phyloP scores from a whole-genome alignment of 30 jellyfish, hydroid and myxozoan genomes.

The Aurelia aurita complex sp. Pacific region DNA sequence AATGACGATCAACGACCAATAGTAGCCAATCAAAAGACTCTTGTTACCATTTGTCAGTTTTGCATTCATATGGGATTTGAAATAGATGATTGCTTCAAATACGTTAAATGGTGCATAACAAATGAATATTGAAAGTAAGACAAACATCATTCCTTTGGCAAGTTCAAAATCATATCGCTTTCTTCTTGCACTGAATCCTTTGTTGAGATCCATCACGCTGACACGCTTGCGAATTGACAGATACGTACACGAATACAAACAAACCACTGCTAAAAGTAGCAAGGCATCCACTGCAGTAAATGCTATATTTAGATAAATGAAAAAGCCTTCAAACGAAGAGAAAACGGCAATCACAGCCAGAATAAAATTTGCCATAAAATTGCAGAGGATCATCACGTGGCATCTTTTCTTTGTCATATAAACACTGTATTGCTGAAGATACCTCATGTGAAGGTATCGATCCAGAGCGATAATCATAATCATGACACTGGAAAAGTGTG shows the following conservation, averaged over 20 bases:
- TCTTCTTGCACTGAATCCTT: not conserved
- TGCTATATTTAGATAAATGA: not conserved
- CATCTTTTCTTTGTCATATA: constrained; percentile 11
- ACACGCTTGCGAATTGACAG: constrained; percentile 9
- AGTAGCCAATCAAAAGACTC: not conserved
- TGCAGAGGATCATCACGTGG: not conserved
- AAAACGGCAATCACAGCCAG: too few species aligned
- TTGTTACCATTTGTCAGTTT: not conserved
- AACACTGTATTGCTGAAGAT: not conserved
- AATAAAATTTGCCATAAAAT: not conserved
- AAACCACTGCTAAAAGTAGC: not conserved
- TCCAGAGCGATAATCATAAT: constrained; percentile 15
- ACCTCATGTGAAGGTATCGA: constrained; percentile 26
- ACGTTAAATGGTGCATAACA: constrained; percentile 13
- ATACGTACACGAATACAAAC: not conserved
- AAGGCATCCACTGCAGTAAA: not conserved
- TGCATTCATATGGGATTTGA: not conserved
- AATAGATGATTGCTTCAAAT: not conserved
- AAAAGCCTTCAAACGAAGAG: constrained; percentile 17
- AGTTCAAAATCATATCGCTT: not conserved
- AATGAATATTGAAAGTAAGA: not conserved
- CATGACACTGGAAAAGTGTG: constrained; percentile 22
- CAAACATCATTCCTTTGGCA: constrained; percentile 11
- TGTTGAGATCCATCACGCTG: not conserved
- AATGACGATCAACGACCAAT: constrained; percentile 2